Base-by-base conservation (phyloP, 2,888 invertebrate species). In the Tinea pellionella region DNA sequence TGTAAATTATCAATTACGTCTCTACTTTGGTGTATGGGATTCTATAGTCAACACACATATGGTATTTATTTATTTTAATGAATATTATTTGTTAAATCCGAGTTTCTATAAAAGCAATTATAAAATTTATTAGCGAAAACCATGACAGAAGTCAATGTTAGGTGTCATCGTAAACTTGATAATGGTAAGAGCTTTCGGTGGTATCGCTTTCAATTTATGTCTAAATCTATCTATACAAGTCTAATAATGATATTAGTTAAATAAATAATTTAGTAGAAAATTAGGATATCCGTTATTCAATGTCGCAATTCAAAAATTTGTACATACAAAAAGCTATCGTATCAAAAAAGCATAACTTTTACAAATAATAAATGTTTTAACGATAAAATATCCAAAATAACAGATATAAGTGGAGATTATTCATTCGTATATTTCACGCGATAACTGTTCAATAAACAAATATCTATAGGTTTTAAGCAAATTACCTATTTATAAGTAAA, bases 391-490 rank as follows among this genome's bases (percentile, higher is more conserved):
- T 24, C 24, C 24, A 24, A 32, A 30, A 57, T 55, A 63, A 66
- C 64, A 65, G 65, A 69, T 68, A 67, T 69, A 37, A 69, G 64
- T 65, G 62, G 67, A 70, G 69, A 74, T 71, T 73, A 73, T 68
- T 63, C 63, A 62, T 61, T 43, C 24, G 59, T 55, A 72, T 72
- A 71, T 70, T 74, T 77, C 72, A 75, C 69, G 68, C 67, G 74
- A 77, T 77, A 75, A 74, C 71, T 66, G 74, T 74, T 73, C 72
- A 74, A 77, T 74, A 77, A 80, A 81, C 75, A 81, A 77, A 76
- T 67, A 47, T 42, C 19, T 47, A 59, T 57, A 32, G 72, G 70
- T 71, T 72, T 72, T 66, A 69, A 71, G 77, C 73, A 77, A 80
- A 81, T 81, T 77, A 77, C 72, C 72, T 77, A 76, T 80, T 80